phyloP scores from a whole-genome alignment of 2,113 vertebrate genomes.

The Eleginops maclovinus region DNA sequence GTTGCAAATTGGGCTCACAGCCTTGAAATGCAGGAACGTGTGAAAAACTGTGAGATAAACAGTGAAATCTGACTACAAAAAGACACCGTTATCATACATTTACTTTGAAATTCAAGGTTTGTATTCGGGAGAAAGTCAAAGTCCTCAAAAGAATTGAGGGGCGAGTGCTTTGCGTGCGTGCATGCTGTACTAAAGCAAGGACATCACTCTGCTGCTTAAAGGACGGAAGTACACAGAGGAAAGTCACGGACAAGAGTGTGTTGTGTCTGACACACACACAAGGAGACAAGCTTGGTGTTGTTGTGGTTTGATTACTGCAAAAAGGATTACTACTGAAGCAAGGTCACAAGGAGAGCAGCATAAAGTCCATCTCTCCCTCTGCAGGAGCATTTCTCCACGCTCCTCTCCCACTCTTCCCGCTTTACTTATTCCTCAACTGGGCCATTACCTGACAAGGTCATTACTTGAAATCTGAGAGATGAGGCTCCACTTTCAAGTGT shows the following conservation, averaged over 20 bases:
- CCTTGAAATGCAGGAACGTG: neutral
- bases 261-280: neutral
- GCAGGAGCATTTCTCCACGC: slow-evolving; percentile 18
- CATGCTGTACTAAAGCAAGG: neutral
- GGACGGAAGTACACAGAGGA: slow-evolving; percentile 5
- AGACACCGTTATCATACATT: neutral
- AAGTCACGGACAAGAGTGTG: neutral
- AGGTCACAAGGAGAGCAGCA: slow-evolving; percentile 28
- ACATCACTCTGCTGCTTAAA: slow-evolving; percentile 7
- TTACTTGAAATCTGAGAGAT: slow-evolving; percentile 58
- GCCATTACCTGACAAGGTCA: slow-evolving; percentile 66
- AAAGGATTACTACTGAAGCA: neutral
- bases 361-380: slow-evolving; percentile 25
- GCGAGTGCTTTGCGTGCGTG: neutral
- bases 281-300: slow-evolving; percentile 7
- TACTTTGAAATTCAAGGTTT: neutral
- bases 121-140: neutral
- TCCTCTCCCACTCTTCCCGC: slow-evolving; percentile 26
- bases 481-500: slow-evolving; percentile 59
- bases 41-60: neutral
- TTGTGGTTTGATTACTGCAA: slow-evolving; percentile 10
- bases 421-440: slow-evolving; percentile 43
- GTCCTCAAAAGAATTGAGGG: neutral
- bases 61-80: neutral
- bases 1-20: neutral